Percentiles rank a stretch among this genome's conserved stretches.
Conservation (phyloP, 2,797 vertebrate species). For the Heliangelus exortis region DNA sequence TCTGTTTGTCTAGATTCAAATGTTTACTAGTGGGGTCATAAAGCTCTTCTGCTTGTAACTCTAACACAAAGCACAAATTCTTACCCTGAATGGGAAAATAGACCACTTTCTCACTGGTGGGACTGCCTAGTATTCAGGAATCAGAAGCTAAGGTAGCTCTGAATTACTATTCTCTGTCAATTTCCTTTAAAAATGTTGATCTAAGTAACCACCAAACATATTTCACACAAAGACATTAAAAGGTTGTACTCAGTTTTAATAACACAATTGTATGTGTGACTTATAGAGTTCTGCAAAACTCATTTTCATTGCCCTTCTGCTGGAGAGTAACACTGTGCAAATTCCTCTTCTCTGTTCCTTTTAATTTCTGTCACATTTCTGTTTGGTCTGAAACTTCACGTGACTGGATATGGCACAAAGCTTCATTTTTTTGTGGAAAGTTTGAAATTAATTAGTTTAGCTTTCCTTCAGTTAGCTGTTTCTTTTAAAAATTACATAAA, state of each 20-base stretch:
- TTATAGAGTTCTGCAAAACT: neutral
- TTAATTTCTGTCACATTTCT: conserved; percentile 26
- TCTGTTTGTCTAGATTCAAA: neutral
- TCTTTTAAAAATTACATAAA: neutral
- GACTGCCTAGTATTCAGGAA: neutral
- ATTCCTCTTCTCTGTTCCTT: neutral
- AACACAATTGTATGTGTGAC: neutral
- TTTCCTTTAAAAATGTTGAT: neutral
- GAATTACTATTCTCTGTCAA: neutral
- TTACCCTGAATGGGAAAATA: neutral
- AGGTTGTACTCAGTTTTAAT: neutral
- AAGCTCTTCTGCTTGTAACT: neutral
- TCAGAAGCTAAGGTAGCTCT: neutral
- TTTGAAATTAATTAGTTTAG: neutral
- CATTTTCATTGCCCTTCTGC: neutral
- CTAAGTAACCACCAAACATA: neutral
- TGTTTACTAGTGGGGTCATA: neutral
- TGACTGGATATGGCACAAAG: conserved; percentile 34
- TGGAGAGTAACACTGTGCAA: neutral
- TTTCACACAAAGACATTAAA: neutral
- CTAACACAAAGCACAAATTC: neutral
- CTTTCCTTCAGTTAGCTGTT: neutral
- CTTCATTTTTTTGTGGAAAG: neutral
- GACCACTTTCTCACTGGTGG: neutral
- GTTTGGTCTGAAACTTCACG: conserved; percentile 27